Evolutionary conservation across 2,888 invertebrate genomes (phyloP), one percentile per base, ranked within the genome.

Genomic region (Andrena fulva): DNA sequence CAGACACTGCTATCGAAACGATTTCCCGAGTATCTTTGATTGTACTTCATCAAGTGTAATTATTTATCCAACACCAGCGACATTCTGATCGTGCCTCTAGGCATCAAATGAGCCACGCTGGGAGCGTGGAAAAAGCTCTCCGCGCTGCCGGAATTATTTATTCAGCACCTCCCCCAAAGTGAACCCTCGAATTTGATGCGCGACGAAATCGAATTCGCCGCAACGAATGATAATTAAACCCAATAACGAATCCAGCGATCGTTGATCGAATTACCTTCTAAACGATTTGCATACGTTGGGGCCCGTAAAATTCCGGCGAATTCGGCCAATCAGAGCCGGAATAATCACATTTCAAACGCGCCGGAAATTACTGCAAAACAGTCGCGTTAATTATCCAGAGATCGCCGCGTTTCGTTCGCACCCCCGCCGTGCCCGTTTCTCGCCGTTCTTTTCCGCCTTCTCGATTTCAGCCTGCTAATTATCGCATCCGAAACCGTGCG

Each of bases 201-300:
- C 56, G 27, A 68, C 29, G 63, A 52, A 75, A 80, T 69, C 54
- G 56, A 68, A 80, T 73, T 67, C n/a, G 62, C 62, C 27, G 20
- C 60, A 50, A 33, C 33, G 67, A 60, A 31, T 33, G 63, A 54
- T 77, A 76, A 76, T 79, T 76, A 63, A 76, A 76, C 33, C 48
- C 64, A 59, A 76, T 69, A 70, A 66, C 64, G 64, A 70, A 69
- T 27, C 50, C 27, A 29, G 27, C 54, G 69, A 79, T 76, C 63
- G 66, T 74, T 48, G 69, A 79, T 77, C n/a, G n/a, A 79, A 69
- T 79, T 79, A 64, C 10, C 64, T 29, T 56, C 63, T 70, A 79
- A 79, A 76, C 68, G 76, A 76, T 77, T 76, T 64, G 69, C 76
- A 64, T 50, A 35, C 50, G 29, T 48, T 20, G 31, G 24, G 35